A percentile compares a stretch with the other conserved stretches of the same genome.
These are phyloP conservation scores for Polyommatus icarus DNA, from an alignment of 2,888 invertebrate species.

Conservation along the genomic window DNA sequence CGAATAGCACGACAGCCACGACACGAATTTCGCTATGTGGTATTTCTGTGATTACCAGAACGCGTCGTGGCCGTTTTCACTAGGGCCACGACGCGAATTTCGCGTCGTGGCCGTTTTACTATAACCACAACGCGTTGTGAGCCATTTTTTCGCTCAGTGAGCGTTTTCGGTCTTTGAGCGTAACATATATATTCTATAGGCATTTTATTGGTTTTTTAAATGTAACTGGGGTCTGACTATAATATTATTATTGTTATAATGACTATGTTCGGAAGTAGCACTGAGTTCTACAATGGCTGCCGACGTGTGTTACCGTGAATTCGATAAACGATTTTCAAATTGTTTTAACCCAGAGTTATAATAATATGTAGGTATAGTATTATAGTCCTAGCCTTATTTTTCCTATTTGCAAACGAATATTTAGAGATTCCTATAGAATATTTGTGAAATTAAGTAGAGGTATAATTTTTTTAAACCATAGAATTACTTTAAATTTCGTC, in stretches of 20 bases:
- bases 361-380: too few species aligned
- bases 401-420: background rate
- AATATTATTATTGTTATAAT: background rate
- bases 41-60: too few species aligned
- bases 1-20: too few species aligned
- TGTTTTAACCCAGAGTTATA: background rate
- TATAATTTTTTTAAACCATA: background rate
- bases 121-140: too few species aligned
- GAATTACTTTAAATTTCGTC: background rate
- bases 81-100: too few species aligned
- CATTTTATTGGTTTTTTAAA: too few species aligned
- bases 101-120: too few species aligned
- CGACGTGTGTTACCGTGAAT: background rate
- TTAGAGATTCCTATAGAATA: background rate
- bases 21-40: too few species aligned
- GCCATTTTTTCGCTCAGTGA: too few species aligned
- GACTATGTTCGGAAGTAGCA: background rate
- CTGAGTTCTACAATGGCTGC: background rate
- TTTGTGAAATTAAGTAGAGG: slow-evolving; percentile 14
- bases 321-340: background rate
- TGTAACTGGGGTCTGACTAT: background rate
- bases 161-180: too few species aligned
- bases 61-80: too few species aligned
- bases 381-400: background rate
- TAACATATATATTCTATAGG: too few species aligned